Base-by-base conservation (phyloP, 2,888 invertebrate species). In the Trichopoda pennipes region DNA sequence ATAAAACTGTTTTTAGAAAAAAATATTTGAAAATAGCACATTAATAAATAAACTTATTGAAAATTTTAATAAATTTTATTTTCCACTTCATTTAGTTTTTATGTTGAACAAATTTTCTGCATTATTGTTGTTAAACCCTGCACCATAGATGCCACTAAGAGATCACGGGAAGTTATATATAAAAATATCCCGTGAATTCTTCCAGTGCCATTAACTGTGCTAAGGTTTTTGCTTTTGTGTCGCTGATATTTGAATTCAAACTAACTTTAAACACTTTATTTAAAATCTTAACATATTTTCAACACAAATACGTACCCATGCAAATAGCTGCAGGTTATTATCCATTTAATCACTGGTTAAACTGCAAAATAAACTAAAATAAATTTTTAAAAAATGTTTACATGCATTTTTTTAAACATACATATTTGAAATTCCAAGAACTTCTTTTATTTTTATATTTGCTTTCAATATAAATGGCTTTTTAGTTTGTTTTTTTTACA, bases 141-240 rank as follows among this genome's bases (percentile, higher is more conserved):
- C 91, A 91, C 91, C 89, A 91, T 91, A 91, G 91, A 92, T 92
- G 91, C 91, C 91, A 92, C 92, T 91, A 91, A 91, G 90, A 91
- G 91, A 91, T 90, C 92, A 92, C 92, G 92, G 92, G 92, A 87
- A 86, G 61, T 87, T 85, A 88, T 90, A 89, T 85, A 81, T 91
- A 88, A 88, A 89, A 84, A 83, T 86, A 90, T 92, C 93, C 93
- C 93, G 93, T 93, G 93, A 93, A 93, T 93, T 93, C 93, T 93
- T 93, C 93, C 93, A 93, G 93, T 93, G 93, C 93, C 93, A 93
- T 93, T 93, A 92, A 93, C 92, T 92, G 93, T 91, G 90, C 87
- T 83, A 87, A 87, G 88, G 85, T 80, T 78, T 42, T 21, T 75
- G 85, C 79, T 78, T 42, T 21, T 75, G 76, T 28, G 3, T 28